Conservation (phyloP, 2,888 invertebrate species). For the Torymus texanus region DNA sequence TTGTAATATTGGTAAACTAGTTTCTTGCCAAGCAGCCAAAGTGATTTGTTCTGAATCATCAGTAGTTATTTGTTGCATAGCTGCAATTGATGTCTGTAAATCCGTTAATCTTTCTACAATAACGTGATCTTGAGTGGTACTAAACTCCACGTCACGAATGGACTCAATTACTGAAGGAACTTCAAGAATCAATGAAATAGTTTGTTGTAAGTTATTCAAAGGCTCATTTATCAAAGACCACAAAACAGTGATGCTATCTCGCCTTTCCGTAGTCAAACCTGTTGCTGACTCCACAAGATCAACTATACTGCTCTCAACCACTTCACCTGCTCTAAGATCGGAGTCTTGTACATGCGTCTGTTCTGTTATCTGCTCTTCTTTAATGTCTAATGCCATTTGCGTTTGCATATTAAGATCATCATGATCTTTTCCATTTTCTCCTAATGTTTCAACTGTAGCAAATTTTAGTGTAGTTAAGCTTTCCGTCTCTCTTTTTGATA, state of each 20-base stretch:
- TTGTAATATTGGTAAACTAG: slow-evolving; percentile 60
- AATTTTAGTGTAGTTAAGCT: slow-evolving; percentile 61
- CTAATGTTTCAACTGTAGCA: slow-evolving; percentile 57
- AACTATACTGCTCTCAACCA: slow-evolving; percentile 64
- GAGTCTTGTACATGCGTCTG: too few species aligned
- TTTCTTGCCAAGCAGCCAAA: slow-evolving; percentile 57
- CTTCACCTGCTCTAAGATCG: slow-evolving; percentile 59
- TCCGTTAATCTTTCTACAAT: slow-evolving; percentile 58
- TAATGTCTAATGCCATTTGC: too few species aligned
- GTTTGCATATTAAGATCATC: slow-evolving; percentile 24
- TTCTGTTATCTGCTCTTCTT: too few species aligned
- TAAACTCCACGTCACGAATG: slow-evolving; percentile 2
- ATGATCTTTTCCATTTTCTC: slow-evolving; percentile 25
- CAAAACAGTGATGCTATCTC: slow-evolving; percentile 55
- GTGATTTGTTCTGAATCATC: slow-evolving; percentile 56
- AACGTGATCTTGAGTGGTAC: slow-evolving; percentile 41
- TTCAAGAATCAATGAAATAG: slow-evolving; percentile 68
- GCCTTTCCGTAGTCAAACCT: slow-evolving; percentile 42
- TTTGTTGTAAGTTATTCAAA: slow-evolving; percentile 74
- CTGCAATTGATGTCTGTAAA: slow-evolving; percentile 59
- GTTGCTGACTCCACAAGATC: slow-evolving; percentile 42
- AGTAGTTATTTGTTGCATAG: slow-evolving; percentile 59
- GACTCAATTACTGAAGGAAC: slow-evolving; percentile 26
- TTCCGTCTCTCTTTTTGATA: slow-evolving; percentile 65
- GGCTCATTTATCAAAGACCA: slow-evolving; percentile 60